phyloP scores from a whole-genome alignment of 2,888 invertebrate species.

The Smittia aterrima region DNA sequence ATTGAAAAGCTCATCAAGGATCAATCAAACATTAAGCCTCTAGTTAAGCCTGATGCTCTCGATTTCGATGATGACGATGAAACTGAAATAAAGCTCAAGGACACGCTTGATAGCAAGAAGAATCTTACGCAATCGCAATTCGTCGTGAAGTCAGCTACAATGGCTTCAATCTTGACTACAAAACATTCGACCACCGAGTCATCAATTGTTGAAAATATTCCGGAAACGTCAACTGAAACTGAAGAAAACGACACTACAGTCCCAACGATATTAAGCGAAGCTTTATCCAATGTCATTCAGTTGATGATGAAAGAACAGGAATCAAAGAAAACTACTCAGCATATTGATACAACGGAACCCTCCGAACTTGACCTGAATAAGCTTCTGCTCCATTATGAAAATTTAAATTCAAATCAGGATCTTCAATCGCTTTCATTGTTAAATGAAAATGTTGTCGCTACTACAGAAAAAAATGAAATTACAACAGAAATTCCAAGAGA shows the following conservation, averaged over 20 bases:
- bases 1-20: slow-evolving; percentile 33
- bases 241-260: slow-evolving; percentile 31
- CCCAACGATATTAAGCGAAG: slow-evolving; percentile 34
- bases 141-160: slow-evolving; percentile 50
- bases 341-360: slow-evolving; percentile 22
- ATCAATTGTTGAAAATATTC: slow-evolving; percentile 43
- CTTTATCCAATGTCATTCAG: slow-evolving; percentile 21
- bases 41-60: slow-evolving; percentile 46
- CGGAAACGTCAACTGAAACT: slow-evolving; percentile 46
- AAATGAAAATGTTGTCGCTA: neutral
- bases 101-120: slow-evolving; percentile 45
- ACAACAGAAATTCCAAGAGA: neutral
- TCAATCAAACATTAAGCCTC: neutral
- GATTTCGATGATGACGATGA: slow-evolving; percentile 34
- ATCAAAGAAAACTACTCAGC: slow-evolving; percentile 8
- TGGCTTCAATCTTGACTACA: slow-evolving; percentile 49
- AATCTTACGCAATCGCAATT: slow-evolving; percentile 19
- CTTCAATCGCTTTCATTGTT: slow-evolving; percentile 35
- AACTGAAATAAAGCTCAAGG: slow-evolving; percentile 44
- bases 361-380: slow-evolving; percentile 25
- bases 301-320: slow-evolving; percentile 20
- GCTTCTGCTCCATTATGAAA: slow-evolving; percentile 32
- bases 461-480: neutral
- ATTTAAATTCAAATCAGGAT: slow-evolving; percentile 31
- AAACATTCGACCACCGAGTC: slow-evolving; percentile 48